Conservation (phyloP, 2,797 vertebrate genomes). For the Pterois miles region DNA sequence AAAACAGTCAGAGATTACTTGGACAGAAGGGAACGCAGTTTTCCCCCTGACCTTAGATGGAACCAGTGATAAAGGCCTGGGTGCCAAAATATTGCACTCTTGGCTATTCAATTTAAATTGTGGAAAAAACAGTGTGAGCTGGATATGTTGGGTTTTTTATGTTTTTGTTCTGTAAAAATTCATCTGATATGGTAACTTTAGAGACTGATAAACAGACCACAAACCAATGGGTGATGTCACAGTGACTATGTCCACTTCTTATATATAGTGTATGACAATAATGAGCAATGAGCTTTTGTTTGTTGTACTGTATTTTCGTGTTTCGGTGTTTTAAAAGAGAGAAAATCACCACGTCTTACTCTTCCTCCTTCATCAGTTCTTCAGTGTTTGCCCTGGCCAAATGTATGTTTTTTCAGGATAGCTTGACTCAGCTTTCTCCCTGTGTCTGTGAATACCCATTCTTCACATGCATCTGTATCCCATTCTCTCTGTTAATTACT, state of each 20-base stretch:
- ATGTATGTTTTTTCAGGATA: conserved; percentile 20
- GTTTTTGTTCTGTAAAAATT: neutral
- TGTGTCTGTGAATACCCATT: neutral
- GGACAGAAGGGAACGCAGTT: conserved; percentile 45
- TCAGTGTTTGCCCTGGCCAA: conserved; percentile 41
- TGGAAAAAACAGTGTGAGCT: neutral
- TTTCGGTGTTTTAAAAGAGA: conserved; percentile 20
- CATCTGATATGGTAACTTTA: neutral
- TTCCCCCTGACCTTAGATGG: conserved; percentile 46
- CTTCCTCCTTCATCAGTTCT: conserved; percentile 20
- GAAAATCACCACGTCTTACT: conserved; percentile 4
- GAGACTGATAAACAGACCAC: neutral
- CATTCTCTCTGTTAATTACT: neutral
- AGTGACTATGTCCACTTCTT: too few relatives aligned
- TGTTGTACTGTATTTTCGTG: neutral
- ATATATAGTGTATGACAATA: neutral
- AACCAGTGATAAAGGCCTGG: conserved; percentile 36
- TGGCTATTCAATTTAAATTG: neutral
- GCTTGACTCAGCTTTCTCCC: conserved; percentile 51
- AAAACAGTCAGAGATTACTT: conserved; percentile 8
- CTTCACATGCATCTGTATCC: neutral
- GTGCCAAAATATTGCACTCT: neutral
- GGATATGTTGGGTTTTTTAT: neutral
- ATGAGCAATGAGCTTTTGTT: neutral
- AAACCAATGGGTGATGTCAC: too few relatives aligned